Evolutionary conservation across 2,797 vertebrate species (phyloP), one percentile per base, ranked within the genome.

Genomic region (Lutra lutra): DNA sequence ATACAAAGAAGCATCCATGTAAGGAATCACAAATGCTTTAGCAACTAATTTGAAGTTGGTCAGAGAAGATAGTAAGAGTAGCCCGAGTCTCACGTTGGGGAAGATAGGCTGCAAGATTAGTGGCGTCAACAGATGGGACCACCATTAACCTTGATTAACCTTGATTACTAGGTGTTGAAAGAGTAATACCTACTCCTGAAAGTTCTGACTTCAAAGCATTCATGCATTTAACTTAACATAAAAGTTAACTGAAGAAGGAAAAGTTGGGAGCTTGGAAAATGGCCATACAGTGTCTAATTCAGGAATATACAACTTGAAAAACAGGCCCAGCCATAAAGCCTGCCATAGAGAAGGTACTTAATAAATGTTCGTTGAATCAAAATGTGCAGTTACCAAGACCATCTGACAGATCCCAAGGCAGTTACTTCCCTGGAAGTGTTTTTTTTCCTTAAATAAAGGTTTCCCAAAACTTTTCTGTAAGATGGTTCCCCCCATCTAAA

Each of bases 371-470:
- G 3, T 4, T 77, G 40, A 51, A 75, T 56, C 60, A 78, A 94
- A 84, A 3, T 27, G 35, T 72, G n/a, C 21, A 77, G 77, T 46
- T 91, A 88, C 13, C 35, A 83, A 82, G 51, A 91, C 77, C 18
- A 94, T 46, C 14, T 89, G 56, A 20, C 70, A 88, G 62, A 84
- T 64, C 83, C 48, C 40, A 77, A 60, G 58, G 58, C 13, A 86
- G 29, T 38, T 88, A 78, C 38, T 84, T 84, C 54, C 85, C 46
- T 72, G 46, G 70, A 46, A 92, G 46, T 60, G 23, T 48, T 82
- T 88, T 93, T 93, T 77, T 32, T 29, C 54, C 83, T 90, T 68
- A 91, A 91, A 83, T 56, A 38, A 86, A 86, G 9, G 72, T 72
- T 73, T 78, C 70, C 62, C 43, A 62, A 77, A 94, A 83, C 48